Base-by-base conservation (phyloP, 2,888 invertebrate genomes). In the Leptopilina syphax region DNA sequence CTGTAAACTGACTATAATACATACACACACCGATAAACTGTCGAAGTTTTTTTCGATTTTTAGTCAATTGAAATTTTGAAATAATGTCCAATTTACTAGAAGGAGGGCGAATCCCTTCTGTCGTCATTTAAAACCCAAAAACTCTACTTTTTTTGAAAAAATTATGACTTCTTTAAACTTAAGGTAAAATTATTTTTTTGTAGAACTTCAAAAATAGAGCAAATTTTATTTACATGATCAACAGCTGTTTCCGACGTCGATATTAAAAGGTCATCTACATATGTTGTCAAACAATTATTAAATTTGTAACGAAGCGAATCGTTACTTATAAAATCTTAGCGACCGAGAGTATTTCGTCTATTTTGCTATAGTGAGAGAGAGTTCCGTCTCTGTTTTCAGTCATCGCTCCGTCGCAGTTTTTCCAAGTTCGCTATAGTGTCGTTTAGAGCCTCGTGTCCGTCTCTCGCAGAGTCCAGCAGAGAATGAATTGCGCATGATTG, bases 191-290 rank as follows among this genome's bases (percentile, higher is more conserved):
- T 50, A 3, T 66, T 13, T 9, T 65, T 0, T 50, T 63, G 63
- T 1, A 77, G 9, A 1, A 27, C 54, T 6, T 50, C 12, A 34
- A 77, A 77, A 50, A 77, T 18, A 1, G 18, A 5, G 13, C 66
- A 65, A 1, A 77, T 41, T 18, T 60, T 60, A 57, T 41, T 50
- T 27, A 27, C 41, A 27, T 34, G 77, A 34, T 70, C 8, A 1
- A 18, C 10, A n/a, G n/a, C 3, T 2, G 68, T 10, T 44, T 7
- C 50, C 8, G 68, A 34, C 5, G 44, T 44, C 41, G 50, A 9
- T 41, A 77, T 50, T 12, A 77, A 67, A 10, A 77, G 57, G 41
- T 77, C 77, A 41, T 77, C 67, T 3, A 77, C 24, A 47, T 77
- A 77, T n/a, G 60, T 60, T 2, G 60, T 60, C 7, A 60, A 60